Evolutionary conservation across 2,113 vertebrate species (phyloP).

Genomic region (Podilymbus podiceps): DNA sequence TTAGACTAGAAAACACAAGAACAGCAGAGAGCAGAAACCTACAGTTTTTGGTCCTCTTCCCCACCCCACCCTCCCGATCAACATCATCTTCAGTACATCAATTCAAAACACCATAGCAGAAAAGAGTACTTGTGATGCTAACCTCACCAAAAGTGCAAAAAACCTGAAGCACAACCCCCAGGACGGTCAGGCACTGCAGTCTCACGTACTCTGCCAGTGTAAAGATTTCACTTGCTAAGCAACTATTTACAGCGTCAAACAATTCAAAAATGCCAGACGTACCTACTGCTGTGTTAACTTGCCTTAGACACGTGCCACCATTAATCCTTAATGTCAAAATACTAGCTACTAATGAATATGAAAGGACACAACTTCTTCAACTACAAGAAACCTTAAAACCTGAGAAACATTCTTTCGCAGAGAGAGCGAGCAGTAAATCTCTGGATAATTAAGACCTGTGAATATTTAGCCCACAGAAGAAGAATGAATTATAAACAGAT

Average conservation of each 20-base stretch:
- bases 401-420: neutral
- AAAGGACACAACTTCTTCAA: neutral
- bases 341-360: neutral
- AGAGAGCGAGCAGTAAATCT: neutral
- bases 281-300: neutral
- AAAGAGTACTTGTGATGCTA: neutral
- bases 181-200: neutral
- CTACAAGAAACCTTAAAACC: neutral
- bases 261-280: neutral
- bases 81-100: neutral
- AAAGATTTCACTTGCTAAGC: neutral
- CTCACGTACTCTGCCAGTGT: neutral
- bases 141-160: neutral
- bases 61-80: fast-evolving
- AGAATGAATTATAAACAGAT: neutral
- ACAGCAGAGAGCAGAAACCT: fast-evolving
- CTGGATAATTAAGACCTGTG: neutral
- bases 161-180: fast-evolving
- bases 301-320: neutral
- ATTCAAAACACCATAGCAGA: neutral
- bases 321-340: neutral
- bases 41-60: neutral
- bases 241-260: neutral
- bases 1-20: neutral
- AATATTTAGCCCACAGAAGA: neutral